phyloP scores from a whole-genome alignment of 2,888 invertebrate genomes.

The Orchesellides sinensis region DNA sequence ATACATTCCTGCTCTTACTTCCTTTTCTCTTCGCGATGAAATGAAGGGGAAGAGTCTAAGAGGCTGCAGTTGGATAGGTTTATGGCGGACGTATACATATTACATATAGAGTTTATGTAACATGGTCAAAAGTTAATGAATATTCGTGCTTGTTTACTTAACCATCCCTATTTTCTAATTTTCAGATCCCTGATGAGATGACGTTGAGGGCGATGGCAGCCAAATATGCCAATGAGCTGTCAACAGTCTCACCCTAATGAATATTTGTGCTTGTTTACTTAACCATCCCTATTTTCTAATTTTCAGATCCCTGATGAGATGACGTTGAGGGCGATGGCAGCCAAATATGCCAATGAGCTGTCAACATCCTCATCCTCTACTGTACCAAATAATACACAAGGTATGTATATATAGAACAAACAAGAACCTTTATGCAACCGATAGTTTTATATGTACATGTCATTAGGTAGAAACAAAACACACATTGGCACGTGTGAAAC shows the following conservation, averaged over 20 bases:
- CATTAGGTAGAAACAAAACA: not conserved
- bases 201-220: constrained; percentile 68
- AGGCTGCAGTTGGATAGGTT: not conserved
- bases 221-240: constrained; percentile 65
- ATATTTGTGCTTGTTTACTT: constrained; percentile 18
- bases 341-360: constrained; percentile 66
- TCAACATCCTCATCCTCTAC: constrained; percentile 27
- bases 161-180: constrained; percentile 18
- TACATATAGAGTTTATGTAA: not conserved
- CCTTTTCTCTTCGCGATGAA: not conserved
- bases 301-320: constrained; percentile 67
- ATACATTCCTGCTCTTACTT: not conserved
- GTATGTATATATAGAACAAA: not conserved
- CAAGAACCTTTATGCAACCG: no score
- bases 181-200: constrained; percentile 67
- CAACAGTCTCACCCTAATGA: constrained; percentile 30
- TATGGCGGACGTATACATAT: not conserved
- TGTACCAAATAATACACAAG: not conserved
- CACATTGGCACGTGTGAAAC: no score
- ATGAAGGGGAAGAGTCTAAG: not conserved
- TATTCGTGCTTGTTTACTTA: constrained; percentile 19
- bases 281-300: constrained; percentile 18
- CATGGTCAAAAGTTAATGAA: constrained; percentile 24
- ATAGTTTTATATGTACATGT: not conserved
- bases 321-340: constrained; percentile 67